Evolutionary conservation across 2,113 vertebrate species (phyloP), one percentile per base, ranked within the genome.

Genomic region (Epinephelus cyanopodus): DNA sequence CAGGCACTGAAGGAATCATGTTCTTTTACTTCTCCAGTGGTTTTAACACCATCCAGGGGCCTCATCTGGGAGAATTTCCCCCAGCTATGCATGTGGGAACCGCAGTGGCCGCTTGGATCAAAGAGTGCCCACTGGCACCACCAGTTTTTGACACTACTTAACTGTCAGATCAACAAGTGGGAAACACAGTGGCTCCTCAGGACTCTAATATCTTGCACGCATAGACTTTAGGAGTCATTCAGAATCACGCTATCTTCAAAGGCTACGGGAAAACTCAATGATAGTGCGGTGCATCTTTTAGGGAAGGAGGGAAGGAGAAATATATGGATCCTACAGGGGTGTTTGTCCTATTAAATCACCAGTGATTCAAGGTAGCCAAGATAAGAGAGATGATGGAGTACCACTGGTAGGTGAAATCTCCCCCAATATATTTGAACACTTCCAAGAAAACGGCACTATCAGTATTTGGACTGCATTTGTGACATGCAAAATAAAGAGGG

Each of bases 21-120:
- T 74, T 82, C 58, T 62, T 57, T 67, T 66, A 54, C 33, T 56
- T 72, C 61, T 56, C 58, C 37, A 45, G 70, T 58, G 74, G 67
- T 72, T 77, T 83, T n/a, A 77, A 76, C 37, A 56, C 45, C 27
- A 64, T 74, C 57, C 76, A 45, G 54, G 27, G 17, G 50, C 8
- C 21, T 65, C 64, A 58, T 2, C 74, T 45, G 69, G 58, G 62
- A 50, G 15, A 76, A 29, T 68, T 56, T 21, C 47, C 29, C 60
- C 1, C 2, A 74, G 29, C 70, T 39, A 23, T 62, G 27, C 8
- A 81, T 58, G 53, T 29, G 21, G 7, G 57, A 45, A 6, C 70
- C 50, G 18, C 57, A 65, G 21, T 61, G 64, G 58, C n/a, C 0
- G 12, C 39, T 48, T 67, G 17, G 62, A 66, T 53, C 66, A 62